Conservation (phyloP, 2,113 vertebrate species). For the Toxotes chatareus region DNA sequence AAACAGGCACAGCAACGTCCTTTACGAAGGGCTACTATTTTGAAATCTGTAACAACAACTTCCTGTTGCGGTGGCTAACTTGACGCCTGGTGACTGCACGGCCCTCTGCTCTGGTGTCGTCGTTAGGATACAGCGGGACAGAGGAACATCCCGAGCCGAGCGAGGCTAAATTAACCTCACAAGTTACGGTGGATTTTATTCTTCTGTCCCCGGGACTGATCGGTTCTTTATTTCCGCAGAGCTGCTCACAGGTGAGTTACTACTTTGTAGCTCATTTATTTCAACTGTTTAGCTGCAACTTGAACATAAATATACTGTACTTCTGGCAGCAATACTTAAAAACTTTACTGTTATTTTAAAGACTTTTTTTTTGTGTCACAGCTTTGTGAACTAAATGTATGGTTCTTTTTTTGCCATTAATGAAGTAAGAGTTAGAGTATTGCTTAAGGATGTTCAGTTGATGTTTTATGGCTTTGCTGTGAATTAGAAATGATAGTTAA, state of each 20-base stretch:
- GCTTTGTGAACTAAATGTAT: background rate
- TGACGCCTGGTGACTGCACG: background rate
- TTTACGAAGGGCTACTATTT: constrained; percentile 10
- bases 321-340: background rate
- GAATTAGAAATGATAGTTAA: background rate
- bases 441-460: background rate
- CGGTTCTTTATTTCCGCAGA: background rate
- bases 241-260: constrained; percentile 42
- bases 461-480: background rate
- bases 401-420: background rate
- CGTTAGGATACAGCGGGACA: constrained; percentile 14
- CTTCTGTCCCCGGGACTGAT: background rate
- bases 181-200: background rate
- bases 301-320: constrained; percentile 9
- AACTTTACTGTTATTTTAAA: background rate
- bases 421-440: no score
- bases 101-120: constrained; percentile 3
- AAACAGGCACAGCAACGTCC: no score
- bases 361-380: background rate
- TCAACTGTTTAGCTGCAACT: background rate
- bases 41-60: background rate
- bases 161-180: background rate
- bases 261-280: background rate
- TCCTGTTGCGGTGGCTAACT: background rate
- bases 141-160: constrained; percentile 27